phyloP scores from a whole-genome alignment of 1,140 invertebrate species.

The Aporrectodea caliginosa region DNA sequence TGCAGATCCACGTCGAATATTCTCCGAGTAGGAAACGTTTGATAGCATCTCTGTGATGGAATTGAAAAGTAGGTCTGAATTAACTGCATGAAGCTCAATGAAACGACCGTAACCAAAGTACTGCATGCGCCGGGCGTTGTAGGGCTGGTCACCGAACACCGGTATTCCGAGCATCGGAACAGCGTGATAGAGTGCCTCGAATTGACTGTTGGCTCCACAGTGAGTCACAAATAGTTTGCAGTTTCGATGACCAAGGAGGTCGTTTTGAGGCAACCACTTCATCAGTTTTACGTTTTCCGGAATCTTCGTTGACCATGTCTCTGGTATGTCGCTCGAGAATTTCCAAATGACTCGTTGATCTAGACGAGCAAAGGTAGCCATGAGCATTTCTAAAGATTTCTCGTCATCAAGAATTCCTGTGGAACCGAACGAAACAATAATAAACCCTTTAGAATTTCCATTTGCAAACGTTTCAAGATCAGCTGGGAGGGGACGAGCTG shows the following conservation, averaged over 20 bases:
- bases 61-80: too few species aligned
- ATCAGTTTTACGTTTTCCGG: slow-evolving; percentile 63
- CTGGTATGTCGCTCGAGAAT: not conserved
- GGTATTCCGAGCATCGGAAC: slow-evolving; percentile 43
- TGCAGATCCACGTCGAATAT: not conserved
- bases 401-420: not conserved
- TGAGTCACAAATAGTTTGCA: slow-evolving; percentile 41
- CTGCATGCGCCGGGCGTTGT: slow-evolving; percentile 46
- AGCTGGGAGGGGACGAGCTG: too few species aligned
- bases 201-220: slow-evolving; percentile 39
- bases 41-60: not conserved
- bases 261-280: slow-evolving; percentile 68
- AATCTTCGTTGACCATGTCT: slow-evolving; percentile 38
- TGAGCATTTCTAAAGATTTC: not conserved
- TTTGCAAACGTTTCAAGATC: too few species aligned
- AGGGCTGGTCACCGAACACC: slow-evolving; percentile 43
- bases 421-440: slow-evolving; percentile 23
- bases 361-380: not conserved
- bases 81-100: not conserved
- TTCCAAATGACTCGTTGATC: not conserved
- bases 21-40: not conserved
- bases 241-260: slow-evolving; percentile 37
- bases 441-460: slow-evolving; percentile 17
- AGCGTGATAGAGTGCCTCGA: slow-evolving; percentile 38
- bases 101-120: not conserved